Percentiles rank a stretch among this genome's conserved stretches.
phyloP scores from a whole-genome alignment of 2,797 vertebrate species.

The Columba guinea region DNA sequence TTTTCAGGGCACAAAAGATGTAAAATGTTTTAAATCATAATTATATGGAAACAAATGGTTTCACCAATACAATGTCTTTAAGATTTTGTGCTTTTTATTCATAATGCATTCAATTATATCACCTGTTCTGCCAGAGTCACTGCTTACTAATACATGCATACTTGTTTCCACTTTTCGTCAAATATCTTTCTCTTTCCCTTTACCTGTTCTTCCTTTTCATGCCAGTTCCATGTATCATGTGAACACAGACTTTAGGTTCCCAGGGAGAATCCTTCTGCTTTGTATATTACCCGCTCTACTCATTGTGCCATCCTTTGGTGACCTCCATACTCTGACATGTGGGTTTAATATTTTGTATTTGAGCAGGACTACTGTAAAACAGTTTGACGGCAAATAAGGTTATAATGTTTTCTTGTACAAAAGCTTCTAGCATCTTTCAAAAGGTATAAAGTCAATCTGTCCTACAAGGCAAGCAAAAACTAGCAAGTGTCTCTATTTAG shows the following conservation, averaged over 20 bases:
- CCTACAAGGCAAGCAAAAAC: not conserved
- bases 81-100: not conserved
- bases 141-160: not conserved
- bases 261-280: not conserved
- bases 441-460: slow-evolving; percentile 8
- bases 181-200: not conserved
- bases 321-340: not conserved
- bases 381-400: not conserved
- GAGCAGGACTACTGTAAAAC: not conserved
- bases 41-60: not conserved
- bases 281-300: not conserved
- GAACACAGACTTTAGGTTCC: not conserved
- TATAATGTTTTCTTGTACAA: not conserved
- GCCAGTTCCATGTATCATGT: not conserved
- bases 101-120: not conserved
- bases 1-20: slow-evolving; percentile 23
- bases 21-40: slow-evolving; percentile 30
- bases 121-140: accelerated
- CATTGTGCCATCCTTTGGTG: not conserved
- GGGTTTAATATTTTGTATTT: not conserved
- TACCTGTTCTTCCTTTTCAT: not conserved
- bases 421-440: slow-evolving; percentile 11
- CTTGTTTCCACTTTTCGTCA: not conserved
- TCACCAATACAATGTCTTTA: not conserved
- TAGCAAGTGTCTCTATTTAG: not conserved